Conservation (phyloP, 2,797 vertebrate species). For the Tarsius wallacei region DNA sequence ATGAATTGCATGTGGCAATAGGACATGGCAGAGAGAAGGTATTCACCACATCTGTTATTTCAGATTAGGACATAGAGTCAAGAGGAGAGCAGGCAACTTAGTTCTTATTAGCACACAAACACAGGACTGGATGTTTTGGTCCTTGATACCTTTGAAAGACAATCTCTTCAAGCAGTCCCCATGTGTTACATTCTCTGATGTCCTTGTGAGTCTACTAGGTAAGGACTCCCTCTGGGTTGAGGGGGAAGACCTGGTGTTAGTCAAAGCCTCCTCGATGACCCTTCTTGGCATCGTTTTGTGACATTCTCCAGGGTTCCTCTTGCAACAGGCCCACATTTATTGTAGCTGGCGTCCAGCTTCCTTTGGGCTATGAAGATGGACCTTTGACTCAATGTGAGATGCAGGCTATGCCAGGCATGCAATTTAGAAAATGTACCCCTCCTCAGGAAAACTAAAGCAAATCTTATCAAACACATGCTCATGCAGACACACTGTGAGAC, state of each 20-base stretch:
- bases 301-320: not conserved
- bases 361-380: not conserved
- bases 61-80: not conserved
- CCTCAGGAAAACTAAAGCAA: not conserved
- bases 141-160: not conserved
- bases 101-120: not conserved
- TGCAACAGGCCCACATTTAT: not conserved
- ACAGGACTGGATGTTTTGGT: not conserved
- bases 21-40: too few species aligned
- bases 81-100: not conserved
- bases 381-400: not conserved
- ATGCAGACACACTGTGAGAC: not conserved
- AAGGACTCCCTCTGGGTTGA: not conserved
- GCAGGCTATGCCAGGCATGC: not conserved
- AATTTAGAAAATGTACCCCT: not conserved
- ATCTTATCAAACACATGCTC: not conserved
- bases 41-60: not conserved
- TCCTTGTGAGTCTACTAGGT: not conserved
- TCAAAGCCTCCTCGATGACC: not conserved
- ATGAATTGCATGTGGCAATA: not conserved
- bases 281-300: not conserved
- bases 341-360: not conserved
- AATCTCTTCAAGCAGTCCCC: not conserved
- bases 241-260: rapidly evolving
- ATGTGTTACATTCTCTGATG: not conserved